Evolutionary conservation across 2,113 vertebrate genomes (phyloP).

Genomic region (Cochlearius cochlearius): DNA sequence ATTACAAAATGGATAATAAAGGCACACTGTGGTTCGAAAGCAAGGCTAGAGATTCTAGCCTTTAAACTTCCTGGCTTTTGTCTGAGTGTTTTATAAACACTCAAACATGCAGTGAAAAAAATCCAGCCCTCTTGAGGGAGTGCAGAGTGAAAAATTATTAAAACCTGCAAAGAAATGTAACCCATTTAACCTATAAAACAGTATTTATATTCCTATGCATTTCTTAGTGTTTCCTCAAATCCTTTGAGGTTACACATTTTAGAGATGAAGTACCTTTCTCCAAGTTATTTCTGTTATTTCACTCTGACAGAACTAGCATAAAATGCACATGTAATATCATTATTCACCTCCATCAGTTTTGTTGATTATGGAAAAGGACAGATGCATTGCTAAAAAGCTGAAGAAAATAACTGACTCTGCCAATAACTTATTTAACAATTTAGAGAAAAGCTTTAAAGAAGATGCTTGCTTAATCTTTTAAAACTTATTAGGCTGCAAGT

Average conservation of each 20-base stretch:
- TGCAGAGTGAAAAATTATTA: neutral
- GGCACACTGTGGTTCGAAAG: constrained; percentile 54
- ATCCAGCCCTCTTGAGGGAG: neutral
- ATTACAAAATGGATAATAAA: constrained; percentile 32
- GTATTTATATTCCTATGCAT: neutral
- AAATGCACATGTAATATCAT: neutral
- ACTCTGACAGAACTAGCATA: neutral
- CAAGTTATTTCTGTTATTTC: neutral
- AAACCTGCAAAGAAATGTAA: neutral
- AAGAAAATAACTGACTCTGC: neutral
- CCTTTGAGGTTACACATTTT: neutral
- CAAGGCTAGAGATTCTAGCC: constrained; percentile 9
- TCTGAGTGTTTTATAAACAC: neutral
- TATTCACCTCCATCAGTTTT: neutral
- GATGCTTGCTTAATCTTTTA: neutral
- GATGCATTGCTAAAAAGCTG: neutral
- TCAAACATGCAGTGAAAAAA: neutral
- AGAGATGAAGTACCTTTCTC: neutral
- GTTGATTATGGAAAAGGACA: neutral
- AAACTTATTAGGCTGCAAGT: neutral
- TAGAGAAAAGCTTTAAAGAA: neutral
- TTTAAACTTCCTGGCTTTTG: neutral
- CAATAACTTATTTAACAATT: neutral
- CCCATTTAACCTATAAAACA: neutral
- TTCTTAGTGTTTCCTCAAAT: neutral